Percentiles rank a stretch among this genome's conserved stretches.
These are phyloP conservation scores for Monomorium pharaonis DNA, from an alignment of 1,140 invertebrate species.

Conservation along the genomic window DNA sequence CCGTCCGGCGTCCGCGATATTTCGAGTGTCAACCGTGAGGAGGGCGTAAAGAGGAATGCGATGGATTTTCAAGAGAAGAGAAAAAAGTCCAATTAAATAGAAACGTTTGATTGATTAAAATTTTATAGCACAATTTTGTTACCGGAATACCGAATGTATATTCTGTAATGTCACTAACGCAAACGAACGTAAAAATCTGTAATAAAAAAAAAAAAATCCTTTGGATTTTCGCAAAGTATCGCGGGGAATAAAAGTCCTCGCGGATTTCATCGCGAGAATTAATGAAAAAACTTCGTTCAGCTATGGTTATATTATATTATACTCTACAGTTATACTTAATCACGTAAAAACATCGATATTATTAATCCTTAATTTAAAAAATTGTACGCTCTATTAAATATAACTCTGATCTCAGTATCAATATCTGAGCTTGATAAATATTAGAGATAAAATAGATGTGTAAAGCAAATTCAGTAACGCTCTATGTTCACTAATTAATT, in stretches of 20 bases:
- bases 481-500: conserved; percentile 31
- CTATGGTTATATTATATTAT: too few species aligned
- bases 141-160: background rate
- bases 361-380: conserved; percentile 22
- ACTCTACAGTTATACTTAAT: background rate
- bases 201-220: background rate
- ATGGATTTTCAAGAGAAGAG: background rate
- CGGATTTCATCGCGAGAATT: background rate
- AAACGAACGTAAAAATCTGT: background rate
- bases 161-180: background rate
- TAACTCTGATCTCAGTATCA: background rate
- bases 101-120: background rate
- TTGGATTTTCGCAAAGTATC: background rate
- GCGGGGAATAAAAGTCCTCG: background rate
- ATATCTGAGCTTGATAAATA: conserved; percentile 2
- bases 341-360: background rate
- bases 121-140: background rate
- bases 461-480: conserved; percentile 33
- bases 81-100: conserved; percentile 2
- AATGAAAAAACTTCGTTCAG: background rate
- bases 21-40: conserved; percentile 37
- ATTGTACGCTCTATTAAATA: background rate
- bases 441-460: conserved; percentile 27
- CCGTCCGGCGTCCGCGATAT: conserved; percentile 59
- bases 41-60: background rate